Conservation (phyloP, 2,888 invertebrate genomes). For the Abscondita cerata region DNA sequence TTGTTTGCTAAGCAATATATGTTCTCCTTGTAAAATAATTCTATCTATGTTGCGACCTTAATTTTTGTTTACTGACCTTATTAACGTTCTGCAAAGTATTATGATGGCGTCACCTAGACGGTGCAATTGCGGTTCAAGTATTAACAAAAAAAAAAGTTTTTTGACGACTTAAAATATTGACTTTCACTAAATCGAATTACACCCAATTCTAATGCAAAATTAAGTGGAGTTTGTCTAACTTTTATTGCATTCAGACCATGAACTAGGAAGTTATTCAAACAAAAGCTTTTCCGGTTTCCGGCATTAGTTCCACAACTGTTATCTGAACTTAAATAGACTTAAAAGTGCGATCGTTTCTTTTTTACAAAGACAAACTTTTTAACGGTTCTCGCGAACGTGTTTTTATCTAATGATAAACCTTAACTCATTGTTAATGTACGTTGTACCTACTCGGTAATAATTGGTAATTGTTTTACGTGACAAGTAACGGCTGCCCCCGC, state of each 20-base stretch:
- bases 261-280: constrained; percentile 10
- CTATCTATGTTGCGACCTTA: too few relatives aligned
- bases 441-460: constrained; percentile 14
- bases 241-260: constrained; percentile 2
- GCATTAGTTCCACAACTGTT: constrained; percentile 19
- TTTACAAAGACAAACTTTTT: not conserved
- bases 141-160: too few relatives aligned
- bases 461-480: constrained; percentile 30
- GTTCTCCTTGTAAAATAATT: too few relatives aligned
- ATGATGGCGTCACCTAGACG: too few relatives aligned
- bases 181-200: too few relatives aligned
- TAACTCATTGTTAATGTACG: constrained; percentile 3
- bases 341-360: not conserved
- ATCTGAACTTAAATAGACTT: constrained; percentile 15
- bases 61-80: too few relatives aligned
- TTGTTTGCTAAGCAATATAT: too few relatives aligned
- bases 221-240: not conserved
- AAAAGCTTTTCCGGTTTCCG: constrained; percentile 25
- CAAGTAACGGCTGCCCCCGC: constrained; percentile 35
- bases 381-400: constrained; percentile 4
- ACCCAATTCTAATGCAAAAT: too few relatives aligned
- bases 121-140: too few relatives aligned
- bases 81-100: too few relatives aligned
- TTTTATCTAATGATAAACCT: not conserved
- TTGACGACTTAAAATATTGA: too few relatives aligned